A percentile compares a stretch with the other conserved stretches of the same genome.
Conservation (phyloP, 2,113 vertebrate genomes). For the Oostethus manadensis region DNA sequence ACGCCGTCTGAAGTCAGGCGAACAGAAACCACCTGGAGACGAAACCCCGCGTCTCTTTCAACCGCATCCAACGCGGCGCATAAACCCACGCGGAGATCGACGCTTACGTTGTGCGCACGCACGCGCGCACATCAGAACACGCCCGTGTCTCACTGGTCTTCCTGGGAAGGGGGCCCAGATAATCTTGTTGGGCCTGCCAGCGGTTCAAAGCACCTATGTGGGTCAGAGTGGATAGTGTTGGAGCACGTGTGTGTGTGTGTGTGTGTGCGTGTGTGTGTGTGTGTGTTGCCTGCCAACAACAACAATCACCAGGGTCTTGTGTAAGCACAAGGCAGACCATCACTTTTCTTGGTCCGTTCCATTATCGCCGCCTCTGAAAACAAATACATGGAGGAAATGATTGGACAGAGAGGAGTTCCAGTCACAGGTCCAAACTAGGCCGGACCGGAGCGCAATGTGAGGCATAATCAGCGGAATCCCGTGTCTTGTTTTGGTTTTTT, state of each 20-base stretch:
- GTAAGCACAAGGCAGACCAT: constrained; percentile 45
- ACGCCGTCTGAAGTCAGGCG: constrained; percentile 30
- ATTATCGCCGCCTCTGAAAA: constrained; percentile 42
- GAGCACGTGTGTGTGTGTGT: constrained; percentile 16
- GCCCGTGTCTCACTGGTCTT: constrained; percentile 43
- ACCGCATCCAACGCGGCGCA: constrained; percentile 32
- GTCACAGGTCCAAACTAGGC: constrained; percentile 31
- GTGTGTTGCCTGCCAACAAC: not conserved
- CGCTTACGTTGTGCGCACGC: constrained; percentile 30
- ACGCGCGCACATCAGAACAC: constrained; percentile 19
- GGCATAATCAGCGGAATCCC: not conserved
- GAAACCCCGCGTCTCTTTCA: constrained; percentile 41
- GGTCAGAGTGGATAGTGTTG: constrained; percentile 40
- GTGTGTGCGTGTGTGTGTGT: constrained; percentile 9
- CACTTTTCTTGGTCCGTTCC: constrained; percentile 39
- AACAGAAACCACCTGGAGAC: constrained; percentile 48
- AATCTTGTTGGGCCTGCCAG: constrained; percentile 49
- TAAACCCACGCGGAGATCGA: constrained; percentile 19
- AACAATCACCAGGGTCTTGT: constrained; percentile 24
- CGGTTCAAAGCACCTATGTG: constrained; percentile 62
- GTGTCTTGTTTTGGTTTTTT: constrained; percentile 1
- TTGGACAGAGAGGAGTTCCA: constrained; percentile 13
- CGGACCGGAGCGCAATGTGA: constrained; percentile 20
- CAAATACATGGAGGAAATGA: constrained; percentile 35
- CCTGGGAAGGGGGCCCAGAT: constrained; percentile 57